phyloP scores from a whole-genome alignment of 2,888 invertebrate genomes.

The Lapara coniferarum region DNA sequence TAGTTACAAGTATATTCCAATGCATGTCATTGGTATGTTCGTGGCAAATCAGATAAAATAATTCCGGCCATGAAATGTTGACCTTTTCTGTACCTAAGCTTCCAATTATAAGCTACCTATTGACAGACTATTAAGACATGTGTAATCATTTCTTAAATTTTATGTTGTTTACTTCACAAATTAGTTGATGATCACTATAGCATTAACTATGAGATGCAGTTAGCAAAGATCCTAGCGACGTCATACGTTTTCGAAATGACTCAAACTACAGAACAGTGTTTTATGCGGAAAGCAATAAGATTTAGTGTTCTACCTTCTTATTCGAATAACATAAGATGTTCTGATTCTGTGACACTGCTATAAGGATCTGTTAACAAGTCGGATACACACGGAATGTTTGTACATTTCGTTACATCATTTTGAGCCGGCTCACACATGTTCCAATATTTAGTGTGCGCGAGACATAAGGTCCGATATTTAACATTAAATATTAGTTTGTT shows the following conservation, averaged over 20 bases:
- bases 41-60: not conserved
- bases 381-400: conserved; percentile 75
- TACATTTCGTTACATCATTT: conserved; percentile 77
- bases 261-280: conserved; percentile 34
- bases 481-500: conserved; percentile 76
- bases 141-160: conserved; percentile 12
- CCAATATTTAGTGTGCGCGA: conserved; percentile 78
- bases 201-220: conserved; percentile 78
- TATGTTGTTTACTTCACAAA: conserved; percentile 69
- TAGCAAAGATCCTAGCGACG: conserved; percentile 73
- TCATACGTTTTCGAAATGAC: conserved; percentile 60
- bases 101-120: conserved; percentile 6
- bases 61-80: not conserved
- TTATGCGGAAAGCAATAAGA: conserved; percentile 31
- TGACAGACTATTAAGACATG: conserved; percentile 1
- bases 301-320: not conserved
- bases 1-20: not conserved
- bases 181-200: conserved; percentile 79
- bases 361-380: conserved; percentile 79
- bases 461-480: conserved; percentile 77
- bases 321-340: conserved; percentile 32
- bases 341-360: conserved; percentile 35
- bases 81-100: not conserved
- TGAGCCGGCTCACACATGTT: conserved; percentile 73
- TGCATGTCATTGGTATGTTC: not conserved